Evolutionary conservation across 2,797 vertebrate genomes (phyloP), one percentile per base, ranked within the genome.

Genomic region (Mus caroli): DNA sequence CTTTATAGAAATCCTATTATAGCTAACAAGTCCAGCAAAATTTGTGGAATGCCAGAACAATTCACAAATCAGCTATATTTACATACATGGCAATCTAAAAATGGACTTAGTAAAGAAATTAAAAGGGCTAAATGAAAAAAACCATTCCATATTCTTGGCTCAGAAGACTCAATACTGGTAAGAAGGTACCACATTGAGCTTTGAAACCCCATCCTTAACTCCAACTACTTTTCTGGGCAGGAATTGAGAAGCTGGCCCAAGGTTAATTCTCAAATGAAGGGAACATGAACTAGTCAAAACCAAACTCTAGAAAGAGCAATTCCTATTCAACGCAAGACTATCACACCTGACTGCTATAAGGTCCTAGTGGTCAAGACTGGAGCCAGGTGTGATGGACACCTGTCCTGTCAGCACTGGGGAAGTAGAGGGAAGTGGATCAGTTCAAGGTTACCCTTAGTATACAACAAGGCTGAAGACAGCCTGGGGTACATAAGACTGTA

Each of bases 61-160:
- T 67, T 77, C 14, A 84, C 10, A 92, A n/a, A 88, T 77, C 34
- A 58, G 19, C 13, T 92, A 26, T 50, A 67, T 50, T 92, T 82
- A 50, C 20, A 58, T 26, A 58, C 5, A 34, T 17, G 84, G 10
- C 26, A 91, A 85, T 69, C 37, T 60, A 22, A 79, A 85, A 86
- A 73, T 73, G 34, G 77, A 52, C 77, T 86, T 60, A 60, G 31
- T 9, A 40, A 82, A 88, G 22, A 26, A 26, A 24, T 43, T 75
- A 26, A 86, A 94, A 50, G 52, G 79, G 60, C 20, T 58, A 85
- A 91, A 79, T 75, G 82, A 31, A 80, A 76, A 88, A 88, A 50
- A 50, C 1, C 9, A 50, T 60, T 56, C 58, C 14, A 40, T 67
- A 40, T 67, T 67, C 37, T n/a, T 76, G 50, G 56, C 26, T 8